Evolutionary conservation across 2,888 invertebrate species (phyloP).

Genomic region (Platerodrilus igneus): DNA sequence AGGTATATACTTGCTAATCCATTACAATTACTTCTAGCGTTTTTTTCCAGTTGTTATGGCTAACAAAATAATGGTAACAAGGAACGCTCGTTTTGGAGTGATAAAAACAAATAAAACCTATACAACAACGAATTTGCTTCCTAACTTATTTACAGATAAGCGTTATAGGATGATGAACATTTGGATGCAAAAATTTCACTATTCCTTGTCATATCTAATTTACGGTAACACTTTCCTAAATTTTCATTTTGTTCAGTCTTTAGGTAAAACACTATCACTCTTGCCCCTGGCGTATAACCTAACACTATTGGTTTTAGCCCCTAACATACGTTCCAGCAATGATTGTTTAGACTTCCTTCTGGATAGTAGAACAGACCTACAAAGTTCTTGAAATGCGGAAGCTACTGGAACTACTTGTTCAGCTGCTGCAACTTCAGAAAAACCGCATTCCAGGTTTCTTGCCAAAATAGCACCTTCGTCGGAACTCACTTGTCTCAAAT

Average conservation of each 20-base stretch:
- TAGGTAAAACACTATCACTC: constrained; percentile 83
- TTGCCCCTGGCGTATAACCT: constrained; percentile 79
- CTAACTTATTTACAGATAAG: no score
- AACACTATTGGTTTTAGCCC: constrained; percentile 63
- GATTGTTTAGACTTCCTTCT: constrained; percentile 82
- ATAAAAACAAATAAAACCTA: no score
- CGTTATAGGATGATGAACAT: no score
- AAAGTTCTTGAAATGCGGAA: constrained; percentile 78
- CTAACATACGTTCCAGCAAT: constrained; percentile 76
- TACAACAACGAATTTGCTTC: no score
- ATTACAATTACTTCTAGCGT: no score
- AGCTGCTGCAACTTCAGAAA: constrained; percentile 83
- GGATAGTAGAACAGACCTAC: constrained; percentile 73
- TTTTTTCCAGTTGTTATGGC: no score
- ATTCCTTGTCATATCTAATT: no score
- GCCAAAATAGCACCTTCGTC: constrained; percentile 87
- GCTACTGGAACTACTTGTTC: constrained; percentile 83
- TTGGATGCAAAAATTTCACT: no score
- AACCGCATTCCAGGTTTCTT: constrained; percentile 83
- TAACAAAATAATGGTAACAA: no score
- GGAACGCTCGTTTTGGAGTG: no score
- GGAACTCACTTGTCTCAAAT: constrained; percentile 78
- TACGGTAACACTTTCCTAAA: neutral
- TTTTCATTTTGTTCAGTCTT: constrained; percentile 60
- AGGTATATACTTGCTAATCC: no score